A percentile compares a stretch with the other conserved stretches of the same genome.
phyloP scores from a whole-genome alignment of 2,888 invertebrate genomes.

The Automeris io region DNA sequence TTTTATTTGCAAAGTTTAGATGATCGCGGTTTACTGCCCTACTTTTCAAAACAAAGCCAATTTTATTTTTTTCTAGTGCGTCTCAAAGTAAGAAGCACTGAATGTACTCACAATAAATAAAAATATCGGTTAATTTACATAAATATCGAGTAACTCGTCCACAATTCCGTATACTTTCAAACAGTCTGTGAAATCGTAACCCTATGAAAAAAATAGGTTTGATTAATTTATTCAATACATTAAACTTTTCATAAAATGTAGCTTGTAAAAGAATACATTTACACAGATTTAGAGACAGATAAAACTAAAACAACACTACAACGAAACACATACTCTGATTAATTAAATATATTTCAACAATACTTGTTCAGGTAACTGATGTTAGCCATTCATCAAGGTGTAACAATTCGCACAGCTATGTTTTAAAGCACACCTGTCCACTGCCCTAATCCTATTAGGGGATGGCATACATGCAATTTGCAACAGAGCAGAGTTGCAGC shows the following conservation, averaged over 20 bases:
- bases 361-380: not conserved
- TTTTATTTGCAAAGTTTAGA: constrained; percentile 67
- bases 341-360: not conserved
- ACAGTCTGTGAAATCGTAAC: too few relatives aligned
- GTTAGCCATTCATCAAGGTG: constrained; percentile 1
- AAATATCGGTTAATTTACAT: too few relatives aligned
- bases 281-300: too few relatives aligned
- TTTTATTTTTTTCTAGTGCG: constrained; percentile 18
- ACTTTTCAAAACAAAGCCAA: constrained; percentile 28
- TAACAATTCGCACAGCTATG: not conserved
- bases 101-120: too few relatives aligned
- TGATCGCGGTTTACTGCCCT: constrained; percentile 47
- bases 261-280: too few relatives aligned
- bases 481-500: not conserved
- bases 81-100: not conserved
- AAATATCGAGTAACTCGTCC: too few relatives aligned
- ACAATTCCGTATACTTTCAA: too few relatives aligned
- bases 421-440: not conserved
- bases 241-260: too few relatives aligned
- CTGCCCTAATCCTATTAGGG: constrained; percentile 2
- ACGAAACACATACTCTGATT: too few relatives aligned
- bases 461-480: not conserved
- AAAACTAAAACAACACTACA: too few relatives aligned
- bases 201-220: too few relatives aligned
- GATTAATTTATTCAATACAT: too few relatives aligned